Evolutionary conservation across 2,888 invertebrate genomes (phyloP), one percentile per base, ranked within the genome.

Genomic region (Drosophila leonis): DNA sequence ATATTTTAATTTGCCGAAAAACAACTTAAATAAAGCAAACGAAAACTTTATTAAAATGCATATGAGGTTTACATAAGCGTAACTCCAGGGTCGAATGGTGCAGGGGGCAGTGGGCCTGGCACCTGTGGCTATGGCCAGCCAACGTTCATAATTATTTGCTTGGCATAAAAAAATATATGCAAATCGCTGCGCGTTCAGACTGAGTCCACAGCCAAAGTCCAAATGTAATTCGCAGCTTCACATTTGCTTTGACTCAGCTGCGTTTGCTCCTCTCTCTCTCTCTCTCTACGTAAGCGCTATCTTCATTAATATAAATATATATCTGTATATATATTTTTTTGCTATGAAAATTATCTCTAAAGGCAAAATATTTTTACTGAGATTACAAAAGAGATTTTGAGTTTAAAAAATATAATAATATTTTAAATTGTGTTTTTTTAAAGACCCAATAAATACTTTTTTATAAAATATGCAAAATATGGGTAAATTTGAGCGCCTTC

Each of bases 21-120:
- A 73, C 63, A 69, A 82, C 78, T 80, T 87, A 72, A 82, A 70
- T 78, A 76, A 68, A 76, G 52, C 63, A 80, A 84, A 84, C 65
- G 64, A 72, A 80, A 83, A 70, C 72, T 82, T 18, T 52, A 65
- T 74, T 68, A 52, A 72, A 69, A 78, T 75, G 68, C 75, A 86
- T 81, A 69, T 62, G 57, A 55, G 63, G 79, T 66, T 83, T 79
- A 68, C 57, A 67, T 71, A 80, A 81, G 64, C 60, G 37, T 41
- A 54, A 54, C 27, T 49, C 51, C 15, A 15, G 13, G 8, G 6
- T 24, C 24, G 24, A 24, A 24, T 24, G 24, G 24, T 24, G 24
- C 24, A 24, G 46, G 27, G 37, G 18, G 37, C 8, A 41, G 24
- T 18, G 6, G 27, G 59, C 56, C 52, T 51, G 70, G 20, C 49